Percentiles rank a stretch among this genome's conserved stretches.
Conservation (phyloP, 2,888 invertebrate genomes). For the Agriopis aurantiaria region DNA sequence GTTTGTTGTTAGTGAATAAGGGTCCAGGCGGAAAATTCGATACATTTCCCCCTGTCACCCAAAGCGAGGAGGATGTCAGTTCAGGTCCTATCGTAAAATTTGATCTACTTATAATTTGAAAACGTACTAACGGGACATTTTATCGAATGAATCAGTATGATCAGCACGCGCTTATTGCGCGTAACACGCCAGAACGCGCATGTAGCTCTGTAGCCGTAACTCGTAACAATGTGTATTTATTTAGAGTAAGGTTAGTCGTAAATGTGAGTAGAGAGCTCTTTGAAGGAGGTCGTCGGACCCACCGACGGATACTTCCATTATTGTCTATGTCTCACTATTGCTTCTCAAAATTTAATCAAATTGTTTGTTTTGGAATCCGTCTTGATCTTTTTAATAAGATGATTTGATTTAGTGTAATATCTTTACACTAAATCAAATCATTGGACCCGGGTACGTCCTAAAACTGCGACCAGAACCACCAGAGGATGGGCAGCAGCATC, state of each 20-base stretch:
- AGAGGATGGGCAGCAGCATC: no score
- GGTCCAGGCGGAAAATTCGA: no score
- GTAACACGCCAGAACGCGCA: conserved; percentile 27
- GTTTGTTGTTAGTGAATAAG: no score
- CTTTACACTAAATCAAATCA: no score
- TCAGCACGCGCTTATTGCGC: conserved; percentile 6
- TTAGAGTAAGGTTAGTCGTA: conserved; percentile 56
- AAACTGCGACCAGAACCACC: no score
- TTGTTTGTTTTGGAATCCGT: conserved; percentile 5
- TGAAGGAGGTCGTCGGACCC: conserved; percentile 2
- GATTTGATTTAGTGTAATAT: conserved; percentile 11
- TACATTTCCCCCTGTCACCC: no score
- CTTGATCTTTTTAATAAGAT: conserved; percentile 1
- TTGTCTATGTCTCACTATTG: conserved; percentile 18
- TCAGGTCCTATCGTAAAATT: no score
- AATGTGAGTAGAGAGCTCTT: conserved; percentile 14
- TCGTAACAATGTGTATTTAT: conserved; percentile 71
- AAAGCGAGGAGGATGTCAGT: no score
- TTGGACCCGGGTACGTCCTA: no score
- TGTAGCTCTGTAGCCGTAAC: conserved; percentile 46
- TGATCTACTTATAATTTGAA: no score
- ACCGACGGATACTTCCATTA: neutral
- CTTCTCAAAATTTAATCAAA: conserved; percentile 9
- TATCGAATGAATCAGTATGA: conserved; percentile 7
- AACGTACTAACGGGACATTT: no score